Evolutionary conservation across 2,113 vertebrate genomes (phyloP), one percentile per base, ranked within the genome.

Genomic region (Spermophilus dauricus): DNA sequence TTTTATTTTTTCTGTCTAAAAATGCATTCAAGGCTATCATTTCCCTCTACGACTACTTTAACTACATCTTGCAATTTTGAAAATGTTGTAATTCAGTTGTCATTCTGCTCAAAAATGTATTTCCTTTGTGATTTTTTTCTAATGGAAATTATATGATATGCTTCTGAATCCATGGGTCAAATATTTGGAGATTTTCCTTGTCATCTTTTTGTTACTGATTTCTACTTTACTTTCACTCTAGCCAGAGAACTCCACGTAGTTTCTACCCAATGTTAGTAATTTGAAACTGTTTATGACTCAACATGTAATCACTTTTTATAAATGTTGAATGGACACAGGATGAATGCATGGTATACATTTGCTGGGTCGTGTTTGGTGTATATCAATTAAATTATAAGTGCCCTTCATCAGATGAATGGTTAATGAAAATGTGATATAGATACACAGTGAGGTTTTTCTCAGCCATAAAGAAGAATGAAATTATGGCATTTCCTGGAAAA

Each of bases 51-150:
- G 8, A 11, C 42, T 89, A 73, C 48, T 34, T 77, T 82, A 82
- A 12, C 67, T 63, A 18, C 22, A 61, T 45, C 42, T 45, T 75
- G n/a, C 45, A 80, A 32, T 72, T 95, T 82, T 82, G 65, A 2
- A 85, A 73, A 69, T 78, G 61, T 73, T 89, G 2, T 61, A 32
- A 73, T 77, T 95, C 78, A 81, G 1, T 82, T 61, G 17, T 75
- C 63, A 91, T 32, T 89, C 69, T 86, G 42, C 42, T 95, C 78
- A 73, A 81, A 89, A 69, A 56, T n/a, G 78, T 81, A 37, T n/a
- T 95, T 69, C 11, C 24, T 91, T 48, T 85, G 26, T 77, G 48
- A 34, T 39, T 87, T 89, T 89, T 86, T 51, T 73, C 32, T 14
- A 34, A 20, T 67, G 63, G 72, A 61, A 88, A 86, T 91, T 92